These are phyloP conservation scores for Cyrtorhinus lividipennis DNA, from an alignment of 1,140 invertebrate species.

Conservation along the genomic window DNA sequence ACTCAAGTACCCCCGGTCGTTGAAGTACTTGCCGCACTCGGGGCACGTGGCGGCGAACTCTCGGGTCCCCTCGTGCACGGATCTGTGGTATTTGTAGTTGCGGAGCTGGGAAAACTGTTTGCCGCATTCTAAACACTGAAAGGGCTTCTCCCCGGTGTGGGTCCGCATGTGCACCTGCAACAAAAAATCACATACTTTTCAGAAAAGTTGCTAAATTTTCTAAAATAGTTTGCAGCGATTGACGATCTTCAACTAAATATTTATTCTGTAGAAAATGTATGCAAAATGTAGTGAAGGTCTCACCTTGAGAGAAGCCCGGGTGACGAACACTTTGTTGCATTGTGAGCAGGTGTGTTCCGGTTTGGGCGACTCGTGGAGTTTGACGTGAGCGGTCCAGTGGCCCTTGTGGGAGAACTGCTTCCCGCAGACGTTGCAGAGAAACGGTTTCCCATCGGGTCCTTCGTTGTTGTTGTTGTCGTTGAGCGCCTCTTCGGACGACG, in stretches of 20 bases:
- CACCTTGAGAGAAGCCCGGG: slow-evolving; percentile 34
- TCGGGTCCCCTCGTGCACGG: slow-evolving; percentile 26
- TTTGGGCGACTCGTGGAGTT: slow-evolving; percentile 23
- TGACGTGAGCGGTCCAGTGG: slow-evolving; percentile 24
- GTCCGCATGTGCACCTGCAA: slow-evolving; percentile 42
- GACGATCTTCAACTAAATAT: no score
- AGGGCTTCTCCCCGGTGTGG: slow-evolving; percentile 53
- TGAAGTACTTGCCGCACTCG: slow-evolving; percentile 42
- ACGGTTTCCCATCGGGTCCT: slow-evolving; percentile 45
- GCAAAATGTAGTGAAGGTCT: no score
- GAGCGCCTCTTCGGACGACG: not conserved
- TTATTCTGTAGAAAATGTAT: no score
- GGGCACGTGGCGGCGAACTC: slow-evolving; percentile 37
- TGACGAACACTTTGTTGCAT: slow-evolving; percentile 40
- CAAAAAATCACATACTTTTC: no score
- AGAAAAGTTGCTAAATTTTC: no score
- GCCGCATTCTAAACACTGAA: slow-evolving; percentile 36
- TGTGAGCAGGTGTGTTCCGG: slow-evolving; percentile 37
- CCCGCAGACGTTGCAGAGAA: slow-evolving; percentile 35
- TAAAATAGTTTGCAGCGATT: no score
- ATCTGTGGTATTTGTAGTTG: slow-evolving; percentile 27
- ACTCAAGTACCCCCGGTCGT: slow-evolving; percentile 33
- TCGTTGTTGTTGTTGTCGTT: slow-evolving; percentile 24
- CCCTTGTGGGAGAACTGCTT: slow-evolving; percentile 33
- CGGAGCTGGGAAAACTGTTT: slow-evolving; percentile 35